phyloP scores from a whole-genome alignment of 92 coral and sea anemone genomes.

The Phenganax marumi region DNA sequence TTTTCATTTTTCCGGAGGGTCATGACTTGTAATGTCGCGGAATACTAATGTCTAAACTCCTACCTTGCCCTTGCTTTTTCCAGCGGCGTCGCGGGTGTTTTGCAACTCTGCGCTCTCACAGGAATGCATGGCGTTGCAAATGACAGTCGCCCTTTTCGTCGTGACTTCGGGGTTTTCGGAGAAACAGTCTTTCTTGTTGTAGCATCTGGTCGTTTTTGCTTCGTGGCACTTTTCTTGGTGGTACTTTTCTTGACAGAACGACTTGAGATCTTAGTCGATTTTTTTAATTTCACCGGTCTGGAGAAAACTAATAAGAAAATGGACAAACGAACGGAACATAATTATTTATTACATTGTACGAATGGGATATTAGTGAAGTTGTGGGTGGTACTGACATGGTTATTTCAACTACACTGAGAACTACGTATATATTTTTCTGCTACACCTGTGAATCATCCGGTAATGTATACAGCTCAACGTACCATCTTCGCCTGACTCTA shows the following conservation, averaged over 20 bases:
- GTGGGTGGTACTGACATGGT: too few relatives aligned
- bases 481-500: constrained; percentile 14
- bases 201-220: constrained; percentile 11
- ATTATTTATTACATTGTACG: neutral
- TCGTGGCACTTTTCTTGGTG: constrained; percentile 1
- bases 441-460: too few relatives aligned
- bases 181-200: constrained; percentile 33
- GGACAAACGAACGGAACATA: neutral
- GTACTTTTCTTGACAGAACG: constrained; percentile 19
- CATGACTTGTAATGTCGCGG: too few relatives aligned
- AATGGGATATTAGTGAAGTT: neutral
- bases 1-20: neutral
- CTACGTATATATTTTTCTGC: too few relatives aligned
- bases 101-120: constrained; percentile 75
- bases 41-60: neutral
- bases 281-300: constrained; percentile 5
- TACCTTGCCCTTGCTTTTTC: constrained; percentile 91
- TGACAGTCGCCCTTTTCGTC: constrained; percentile 36
- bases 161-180: constrained; percentile 55
- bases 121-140: constrained; percentile 80
- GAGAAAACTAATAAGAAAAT: neutral
- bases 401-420: too few relatives aligned
- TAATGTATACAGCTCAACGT: neutral
- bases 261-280: constrained; percentile 40
- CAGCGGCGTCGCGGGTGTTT: constrained; percentile 85